Evolutionary conservation across 2,113 vertebrate genomes (phyloP).

Genomic region (Hippocampus abdominalis): DNA sequence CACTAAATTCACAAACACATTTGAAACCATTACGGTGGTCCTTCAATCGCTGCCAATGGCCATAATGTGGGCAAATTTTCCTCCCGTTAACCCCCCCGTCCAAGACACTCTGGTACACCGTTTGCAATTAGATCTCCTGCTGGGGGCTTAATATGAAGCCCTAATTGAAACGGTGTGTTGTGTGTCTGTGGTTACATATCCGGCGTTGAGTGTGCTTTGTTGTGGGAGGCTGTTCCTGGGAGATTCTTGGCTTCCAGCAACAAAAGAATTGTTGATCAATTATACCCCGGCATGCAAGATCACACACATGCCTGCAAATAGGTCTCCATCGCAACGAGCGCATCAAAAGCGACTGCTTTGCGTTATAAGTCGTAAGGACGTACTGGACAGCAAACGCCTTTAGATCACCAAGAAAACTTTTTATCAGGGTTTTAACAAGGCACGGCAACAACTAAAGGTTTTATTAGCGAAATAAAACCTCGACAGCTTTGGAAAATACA

Average conservation of each 20-base stretch:
- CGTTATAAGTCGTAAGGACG: constrained; percentile 39
- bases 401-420: constrained; percentile 52
- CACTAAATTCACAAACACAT: constrained; percentile 15
- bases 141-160: constrained; percentile 19
- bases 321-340: constrained; percentile 5
- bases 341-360: constrained; percentile 27
- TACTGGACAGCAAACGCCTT: constrained; percentile 31
- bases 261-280: constrained; percentile 13
- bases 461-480: constrained; percentile 51
- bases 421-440: constrained; percentile 64
- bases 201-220: constrained; percentile 23
- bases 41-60: constrained; percentile 20
- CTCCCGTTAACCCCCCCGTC: background rate
- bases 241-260: constrained; percentile 17
- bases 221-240: constrained; percentile 15
- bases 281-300: constrained; percentile 7
- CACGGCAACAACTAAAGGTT: constrained; percentile 59
- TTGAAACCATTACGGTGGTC: constrained; percentile 8
- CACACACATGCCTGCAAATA: background rate
- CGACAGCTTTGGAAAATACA: constrained; percentile 42
- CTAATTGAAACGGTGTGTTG: constrained; percentile 39
- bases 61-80: constrained; percentile 21
- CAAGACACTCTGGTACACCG: constrained; percentile 10
- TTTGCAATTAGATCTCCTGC: constrained; percentile 39
- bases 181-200: constrained; percentile 20